Evolutionary conservation across 2,888 invertebrate species (phyloP), one percentile per base, ranked within the genome.

Genomic region (Thysanoteuthis rhombus): DNA sequence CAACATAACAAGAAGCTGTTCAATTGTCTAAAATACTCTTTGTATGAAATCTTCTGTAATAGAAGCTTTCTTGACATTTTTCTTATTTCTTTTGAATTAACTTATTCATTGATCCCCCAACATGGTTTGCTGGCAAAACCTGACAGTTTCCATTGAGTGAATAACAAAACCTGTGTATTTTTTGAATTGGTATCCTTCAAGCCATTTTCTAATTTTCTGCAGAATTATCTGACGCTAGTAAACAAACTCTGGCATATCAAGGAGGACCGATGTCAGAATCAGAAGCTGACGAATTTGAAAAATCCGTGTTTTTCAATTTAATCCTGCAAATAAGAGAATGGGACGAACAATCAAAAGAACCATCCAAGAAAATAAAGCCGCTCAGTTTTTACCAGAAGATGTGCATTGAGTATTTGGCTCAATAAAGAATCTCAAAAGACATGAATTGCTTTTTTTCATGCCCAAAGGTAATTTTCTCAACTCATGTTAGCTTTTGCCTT

Each of bases 341-440:
- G 95, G 96, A 96, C 92, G 96, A 96, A 90, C 39, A 89, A 32
- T 96, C 95, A 22, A 96, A 96, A 93, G 95, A 95, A 58, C 92
- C 94, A 2, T 93, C 94, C 39, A 93, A 93, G 36, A 90, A 58
- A 47, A 90, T 94, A 12, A 94, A 94, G 16, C 94, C 94, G 19
- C 91, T 95, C 39, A 94, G 94, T 32, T 94, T 94, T 93, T 95
- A 94, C 92, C 92, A 93, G 38, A 92, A 93, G 22, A 90, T 95
- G 93, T 95, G 94, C 93, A 32, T 89, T 38, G 93, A 94, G n/a
- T 75, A 94, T 40, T 52, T 94, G 25, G 28, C 32, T 40, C 25
- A 92, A 93, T 92, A 38, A 92, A 75, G 36, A 19, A 16, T n/a
- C 19, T 75, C 10, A 75, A 10, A 10, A 25, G 25, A 25, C 0